Evolutionary conservation across 1,140 invertebrate genomes (phyloP).

Genomic region (Philopotamus ludificatus): DNA sequence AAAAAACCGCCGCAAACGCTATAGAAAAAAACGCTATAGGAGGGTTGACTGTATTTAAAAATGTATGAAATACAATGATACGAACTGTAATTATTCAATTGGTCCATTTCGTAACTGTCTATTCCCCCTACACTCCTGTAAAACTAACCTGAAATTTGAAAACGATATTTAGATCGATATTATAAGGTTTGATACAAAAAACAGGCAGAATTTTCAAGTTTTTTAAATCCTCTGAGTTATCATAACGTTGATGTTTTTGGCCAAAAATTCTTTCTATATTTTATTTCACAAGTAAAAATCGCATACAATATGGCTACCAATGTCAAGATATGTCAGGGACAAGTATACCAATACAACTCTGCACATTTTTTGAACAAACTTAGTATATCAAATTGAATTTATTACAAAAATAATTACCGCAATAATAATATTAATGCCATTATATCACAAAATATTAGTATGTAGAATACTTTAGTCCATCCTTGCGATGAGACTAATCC

Average conservation of each 20-base stretch:
- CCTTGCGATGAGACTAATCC: conserved; percentile 72
- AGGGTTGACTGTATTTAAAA: background rate
- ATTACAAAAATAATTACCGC: conserved; percentile 43
- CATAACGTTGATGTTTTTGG: too few species aligned
- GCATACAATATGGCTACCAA: too few species aligned
- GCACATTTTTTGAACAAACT: background rate
- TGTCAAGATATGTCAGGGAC: too few species aligned
- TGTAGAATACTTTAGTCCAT: conserved; percentile 89
- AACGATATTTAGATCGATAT: background rate
- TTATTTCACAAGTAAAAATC: too few species aligned
- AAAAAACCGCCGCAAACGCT: background rate
- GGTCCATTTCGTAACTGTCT: conserved; percentile 6
- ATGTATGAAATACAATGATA: background rate
- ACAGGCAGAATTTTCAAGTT: background rate
- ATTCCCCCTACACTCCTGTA: conserved; percentile 15
- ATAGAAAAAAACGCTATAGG: background rate
- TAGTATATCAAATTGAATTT: background rate
- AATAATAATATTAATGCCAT: conserved; percentile 72
- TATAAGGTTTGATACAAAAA: background rate
- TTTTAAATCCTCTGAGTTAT: background rate
- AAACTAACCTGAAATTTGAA: conserved; percentile 48
- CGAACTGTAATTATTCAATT: conserved; percentile 9
- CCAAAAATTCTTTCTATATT: too few species aligned
- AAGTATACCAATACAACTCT: too few species aligned
- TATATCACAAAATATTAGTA: conserved; percentile 83